Evolutionary conservation across 1,140 invertebrate species (phyloP).

Genomic region (Akabosia matsudoensis): DNA sequence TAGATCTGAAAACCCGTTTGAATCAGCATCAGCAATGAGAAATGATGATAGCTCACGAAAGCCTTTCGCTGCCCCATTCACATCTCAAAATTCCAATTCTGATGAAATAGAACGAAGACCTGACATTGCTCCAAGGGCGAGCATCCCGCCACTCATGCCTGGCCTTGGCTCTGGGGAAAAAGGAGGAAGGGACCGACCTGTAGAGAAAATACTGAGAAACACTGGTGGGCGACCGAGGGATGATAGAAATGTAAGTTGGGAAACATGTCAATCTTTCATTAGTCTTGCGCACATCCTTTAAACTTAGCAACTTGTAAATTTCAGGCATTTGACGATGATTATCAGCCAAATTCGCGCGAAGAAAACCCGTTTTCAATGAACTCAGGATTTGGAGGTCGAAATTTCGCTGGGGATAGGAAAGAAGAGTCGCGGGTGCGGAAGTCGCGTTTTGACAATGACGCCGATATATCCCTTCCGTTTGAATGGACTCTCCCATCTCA

Average conservation of each 20-base stretch:
- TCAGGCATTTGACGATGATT: not conserved
- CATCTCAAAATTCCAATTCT: too few species aligned
- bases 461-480: not conserved
- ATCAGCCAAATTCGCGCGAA: not conserved
- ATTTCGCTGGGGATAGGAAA: not conserved
- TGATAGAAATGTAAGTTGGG: not conserved
- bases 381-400: not conserved
- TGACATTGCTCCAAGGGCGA: not conserved
- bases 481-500: not conserved
- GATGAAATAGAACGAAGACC: slow-evolving; percentile 14
- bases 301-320: too few species aligned
- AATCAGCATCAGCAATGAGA: too few species aligned
- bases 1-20: too few species aligned
- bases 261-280: too few species aligned
- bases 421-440: too few species aligned
- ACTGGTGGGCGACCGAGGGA: not conserved
- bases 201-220: not conserved
- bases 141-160: not conserved
- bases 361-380: not conserved
- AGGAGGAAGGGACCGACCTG: not conserved
- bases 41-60: too few species aligned
- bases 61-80: not conserved
- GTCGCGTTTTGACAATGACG: not conserved
- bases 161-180: not conserved
- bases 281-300: too few species aligned